Evolutionary conservation across 1,140 invertebrate species (phyloP).

Genomic region (Anthonomus grandis): DNA sequence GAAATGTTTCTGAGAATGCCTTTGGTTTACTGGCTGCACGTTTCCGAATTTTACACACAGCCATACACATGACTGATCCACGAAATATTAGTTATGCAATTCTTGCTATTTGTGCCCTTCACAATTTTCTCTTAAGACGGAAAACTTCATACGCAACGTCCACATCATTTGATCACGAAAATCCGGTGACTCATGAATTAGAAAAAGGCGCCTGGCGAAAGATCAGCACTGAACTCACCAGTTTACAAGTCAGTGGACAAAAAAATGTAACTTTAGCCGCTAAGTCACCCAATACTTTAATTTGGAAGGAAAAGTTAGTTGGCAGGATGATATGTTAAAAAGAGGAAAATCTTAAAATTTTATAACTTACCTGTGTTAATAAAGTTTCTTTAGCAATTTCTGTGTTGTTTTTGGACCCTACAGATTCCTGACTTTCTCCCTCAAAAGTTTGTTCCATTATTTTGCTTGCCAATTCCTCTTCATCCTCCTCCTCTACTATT

Average conservation of each 20-base stretch:
- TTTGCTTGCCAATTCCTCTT: neutral
- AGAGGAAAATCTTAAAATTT: neutral
- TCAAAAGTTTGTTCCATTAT: neutral
- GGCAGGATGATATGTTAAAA: neutral
- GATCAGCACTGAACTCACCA: neutral
- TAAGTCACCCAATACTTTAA: neutral
- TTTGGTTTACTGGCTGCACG: too few species aligned
- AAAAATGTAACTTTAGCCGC: neutral
- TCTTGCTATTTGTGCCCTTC: neutral
- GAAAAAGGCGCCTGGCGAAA: neutral
- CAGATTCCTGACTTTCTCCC: neutral
- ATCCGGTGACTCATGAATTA: neutral
- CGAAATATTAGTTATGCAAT: neutral
- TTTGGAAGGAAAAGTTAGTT: neutral
- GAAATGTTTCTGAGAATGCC: neutral
- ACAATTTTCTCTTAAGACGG: neutral
- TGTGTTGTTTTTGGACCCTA: too few species aligned
- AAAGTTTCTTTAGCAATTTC: neutral
- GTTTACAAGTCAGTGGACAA: neutral
- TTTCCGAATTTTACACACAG: too few species aligned
- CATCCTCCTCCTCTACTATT: too few species aligned
- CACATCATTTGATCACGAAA: neutral
- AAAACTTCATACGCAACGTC: neutral
- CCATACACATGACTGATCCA: too few species aligned
- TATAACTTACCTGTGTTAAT: slow-evolving; percentile 1